Evolutionary conservation across 1,140 invertebrate genomes (phyloP), one percentile per base, ranked within the genome.

Genomic region (Gryllus bimaculatus): DNA sequence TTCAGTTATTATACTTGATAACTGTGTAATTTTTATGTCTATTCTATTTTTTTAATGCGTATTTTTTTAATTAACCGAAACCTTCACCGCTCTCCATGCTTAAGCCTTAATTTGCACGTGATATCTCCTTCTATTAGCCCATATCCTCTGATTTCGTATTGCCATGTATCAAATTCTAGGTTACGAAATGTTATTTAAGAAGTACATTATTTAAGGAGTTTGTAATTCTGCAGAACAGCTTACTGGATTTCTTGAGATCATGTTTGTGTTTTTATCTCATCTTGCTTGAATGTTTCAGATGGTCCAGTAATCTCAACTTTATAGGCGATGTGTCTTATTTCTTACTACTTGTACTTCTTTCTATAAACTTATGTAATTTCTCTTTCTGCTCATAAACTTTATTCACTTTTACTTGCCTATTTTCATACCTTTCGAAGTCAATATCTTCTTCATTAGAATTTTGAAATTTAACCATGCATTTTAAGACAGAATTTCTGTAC

Each of bases 401-500:
- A 66, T 66, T 66, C 10, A 66, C 18, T 18, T 10, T 66, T 13
- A 66, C 18, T 18, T 66, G 10, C 54, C 18, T 66, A 66, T 66
- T 66, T 66, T 66, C 10, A 66, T 66, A 13, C 18, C 54, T 13
- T 66, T 66, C 54, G 18, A 66, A 66, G 54, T 13, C 54, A 13
- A 66, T 66, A 66, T 13, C 18, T 10, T 66, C 54, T 66, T 39
- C 26, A 39, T 39, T 13, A 66, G 54, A 66, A 66, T 13, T 66
- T 66, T 66, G 10, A 66, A 66, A 66, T 13, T 66, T 66, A 66
- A 66, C 10, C 10, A 66, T 13, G 2, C 18, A 66, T 66, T 66
- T 66, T 66, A 18, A 66, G 54, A 66, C 54, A 66, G 54, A 66
- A 66, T 66, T 66, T 66, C 54, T 66, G 54, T 66, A 66, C 54